Evolutionary conservation across 35 echinoderm and acorn worm genomes (phyloP).

Genomic region (Heliocidaris tuberculata): DNA sequence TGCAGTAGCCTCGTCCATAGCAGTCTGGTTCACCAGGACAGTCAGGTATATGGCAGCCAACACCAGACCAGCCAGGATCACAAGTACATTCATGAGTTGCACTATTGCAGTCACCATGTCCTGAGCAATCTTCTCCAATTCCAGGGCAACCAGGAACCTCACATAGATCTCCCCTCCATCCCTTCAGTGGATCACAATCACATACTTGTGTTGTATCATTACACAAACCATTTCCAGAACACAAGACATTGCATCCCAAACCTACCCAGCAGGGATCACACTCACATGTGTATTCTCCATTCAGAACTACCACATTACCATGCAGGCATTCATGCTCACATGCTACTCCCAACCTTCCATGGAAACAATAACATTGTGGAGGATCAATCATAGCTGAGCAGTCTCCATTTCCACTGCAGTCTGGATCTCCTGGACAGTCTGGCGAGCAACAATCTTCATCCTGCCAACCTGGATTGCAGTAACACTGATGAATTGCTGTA

Average conservation of each 20-base stretch:
- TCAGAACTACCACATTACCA: conserved; percentile 50
- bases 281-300: conserved; percentile 62
- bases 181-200: conserved; percentile 70
- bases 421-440: conserved; percentile 86
- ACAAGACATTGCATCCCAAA: conserved; percentile 71
- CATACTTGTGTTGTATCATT: conserved; percentile 47
- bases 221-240: conserved; percentile 75
- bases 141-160: conserved; percentile 89
- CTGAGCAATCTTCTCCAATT: conserved; percentile 74
- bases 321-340: conserved; percentile 78
- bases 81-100: conserved; percentile 87
- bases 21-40: conserved; percentile 89
- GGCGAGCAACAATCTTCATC: conserved; percentile 63
- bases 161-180: conserved; percentile 78
- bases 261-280: conserved; percentile 91
- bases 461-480: conserved; percentile 78
- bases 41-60: conserved; percentile 79
- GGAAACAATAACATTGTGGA: conserved; percentile 67
- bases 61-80: conserved; percentile 81
- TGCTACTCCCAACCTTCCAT: conserved; percentile 77
- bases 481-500: conserved; percentile 72
- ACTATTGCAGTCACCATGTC: conserved; percentile 89
- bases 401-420: conserved; percentile 68
- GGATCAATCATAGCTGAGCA: conserved; percentile 63
- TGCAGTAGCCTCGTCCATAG: conserved; percentile 70